These are phyloP conservation scores for Pachydiplax longipennis DNA, from an alignment of 2,888 invertebrate genomes.

Conservation along the genomic window DNA sequence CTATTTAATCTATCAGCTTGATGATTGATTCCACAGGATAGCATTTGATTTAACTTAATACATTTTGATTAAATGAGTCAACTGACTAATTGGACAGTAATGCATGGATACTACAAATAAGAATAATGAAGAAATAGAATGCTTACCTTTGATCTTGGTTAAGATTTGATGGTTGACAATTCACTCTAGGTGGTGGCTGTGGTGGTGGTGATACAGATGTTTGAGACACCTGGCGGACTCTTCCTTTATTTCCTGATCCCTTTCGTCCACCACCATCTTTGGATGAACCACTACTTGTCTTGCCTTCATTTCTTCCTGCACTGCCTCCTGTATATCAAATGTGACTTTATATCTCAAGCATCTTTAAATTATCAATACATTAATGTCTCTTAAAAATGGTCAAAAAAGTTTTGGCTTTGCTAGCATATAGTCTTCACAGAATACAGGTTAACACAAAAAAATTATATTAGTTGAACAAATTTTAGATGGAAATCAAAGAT, in stretches of 20 bases:
- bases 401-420: not conserved
- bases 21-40: too few species aligned
- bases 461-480: not conserved
- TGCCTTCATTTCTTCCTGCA: not conserved
- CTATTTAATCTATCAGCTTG: too few species aligned
- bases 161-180: not conserved
- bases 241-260: not conserved
- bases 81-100: too few species aligned
- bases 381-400: not conserved
- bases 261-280: not conserved
- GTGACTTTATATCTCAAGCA: too few species aligned
- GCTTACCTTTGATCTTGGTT: conserved; percentile 17
- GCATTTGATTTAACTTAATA: too few species aligned
- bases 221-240: not conserved
- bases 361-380: not conserved
- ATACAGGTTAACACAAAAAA: not conserved
- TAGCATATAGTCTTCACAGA: not conserved
- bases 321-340: not conserved
- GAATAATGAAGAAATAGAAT: not conserved
- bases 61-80: too few species aligned
- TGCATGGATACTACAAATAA: not conserved
- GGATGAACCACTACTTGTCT: not conserved
- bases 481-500: too few species aligned
- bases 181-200: not conserved
- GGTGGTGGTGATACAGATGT: not conserved